Percentiles rank a stretch among this genome's conserved stretches.
These are phyloP conservation scores for Sphaerophoria rueppellii DNA, from an alignment of 2,888 invertebrate genomes.

Conservation along the genomic window DNA sequence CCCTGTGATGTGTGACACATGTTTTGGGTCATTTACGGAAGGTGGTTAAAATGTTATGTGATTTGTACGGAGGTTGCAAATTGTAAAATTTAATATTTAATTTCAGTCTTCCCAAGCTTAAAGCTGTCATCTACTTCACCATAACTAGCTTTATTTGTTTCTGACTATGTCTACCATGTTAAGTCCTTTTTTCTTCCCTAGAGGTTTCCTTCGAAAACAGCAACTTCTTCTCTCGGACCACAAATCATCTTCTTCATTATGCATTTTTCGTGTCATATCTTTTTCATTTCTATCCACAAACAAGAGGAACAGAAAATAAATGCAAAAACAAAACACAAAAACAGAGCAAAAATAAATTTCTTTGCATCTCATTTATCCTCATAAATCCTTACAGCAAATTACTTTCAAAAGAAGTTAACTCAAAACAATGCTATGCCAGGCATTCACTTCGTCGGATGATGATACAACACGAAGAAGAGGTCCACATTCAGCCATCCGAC, in stretches of 20 bases:
- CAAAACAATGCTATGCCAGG: conserved; percentile 65
- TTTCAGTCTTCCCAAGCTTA: background rate
- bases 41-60: too few species aligned
- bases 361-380: conserved; percentile 68
- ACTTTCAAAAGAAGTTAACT: conserved; percentile 71
- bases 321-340: conserved; percentile 15
- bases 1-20: too few species aligned
- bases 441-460: conserved; percentile 46
- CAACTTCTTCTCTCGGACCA: background rate
- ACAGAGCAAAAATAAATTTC: conserved; percentile 50
- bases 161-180: background rate
- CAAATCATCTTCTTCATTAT: conserved; percentile 25
- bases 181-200: background rate
- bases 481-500: conserved; percentile 25
- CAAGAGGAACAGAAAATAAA: background rate
- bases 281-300: background rate
- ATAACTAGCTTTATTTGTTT: background rate
- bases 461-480: conserved; percentile 39
- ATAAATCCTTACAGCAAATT: conserved; percentile 70
- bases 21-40: too few species aligned
- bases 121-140: background rate
- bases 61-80: too few species aligned
- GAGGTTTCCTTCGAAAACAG: background rate
- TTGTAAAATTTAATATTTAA: too few species aligned
- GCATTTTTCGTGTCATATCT: conserved; percentile 26